Evolutionary conservation across 2,797 vertebrate genomes (phyloP), one percentile per base, ranked within the genome.

Genomic region (Rhynchonycteris naso): DNA sequence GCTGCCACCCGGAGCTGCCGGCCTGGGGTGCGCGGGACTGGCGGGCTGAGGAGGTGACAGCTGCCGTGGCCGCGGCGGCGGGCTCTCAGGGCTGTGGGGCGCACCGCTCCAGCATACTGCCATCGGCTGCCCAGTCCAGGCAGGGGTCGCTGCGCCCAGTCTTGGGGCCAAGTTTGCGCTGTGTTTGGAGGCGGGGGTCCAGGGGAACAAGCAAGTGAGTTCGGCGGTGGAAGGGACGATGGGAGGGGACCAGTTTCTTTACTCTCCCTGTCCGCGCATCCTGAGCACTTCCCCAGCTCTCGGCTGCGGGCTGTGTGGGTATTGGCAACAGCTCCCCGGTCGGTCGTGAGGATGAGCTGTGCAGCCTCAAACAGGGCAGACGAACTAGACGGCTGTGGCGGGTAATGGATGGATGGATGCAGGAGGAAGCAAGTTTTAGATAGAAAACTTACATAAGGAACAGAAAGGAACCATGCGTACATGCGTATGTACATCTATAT

Each of bases 271-370:
- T 71, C 59, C 30, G 38, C 88, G 43, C 83, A 54, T 85, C 75
- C 59, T 33, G 88, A 58, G 94, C 75, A 26, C 79, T 47, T 83
- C 68, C 93, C 76, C 47, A 7, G 90, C 81, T 59, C 63, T 35
- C 86, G 1, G 58, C 91, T 74, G 94, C 18, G 68, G 43, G 82
- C 90, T 72, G 47, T 81, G 13, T 2, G 1, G 24, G 50, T 78
- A 61, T 72, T 83, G 88, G 87, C 89, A 65, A 75, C 65, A 95
- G 94, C 96, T 90, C 90, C 97, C 88, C 96, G 80, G 89, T 54
- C 74, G 38, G 91, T 68, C 19, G 69, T 21, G 9, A 54, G 65
- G 33, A 35, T 6, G 90, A 93, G 87, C 92, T 10, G 56, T 18
- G 56, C 88, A 66, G 63, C 79, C 79, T 63, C 85, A 47, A 90